phyloP scores from a whole-genome alignment of 1,140 invertebrate genomes.

The Apocrypta bakeri region DNA sequence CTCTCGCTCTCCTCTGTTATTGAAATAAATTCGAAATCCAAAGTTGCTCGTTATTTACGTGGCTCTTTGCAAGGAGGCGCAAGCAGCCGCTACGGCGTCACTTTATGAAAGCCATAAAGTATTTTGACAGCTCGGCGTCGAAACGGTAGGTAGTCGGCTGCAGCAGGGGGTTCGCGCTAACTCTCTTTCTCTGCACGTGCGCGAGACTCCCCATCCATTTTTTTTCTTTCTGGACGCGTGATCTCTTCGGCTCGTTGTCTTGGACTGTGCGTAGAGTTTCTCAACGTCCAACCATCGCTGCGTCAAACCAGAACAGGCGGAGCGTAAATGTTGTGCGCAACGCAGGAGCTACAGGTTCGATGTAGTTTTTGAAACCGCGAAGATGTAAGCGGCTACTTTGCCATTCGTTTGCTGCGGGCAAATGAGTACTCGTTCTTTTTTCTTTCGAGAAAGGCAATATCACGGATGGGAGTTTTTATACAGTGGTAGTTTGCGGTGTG shows the following conservation, averaged over 20 bases:
- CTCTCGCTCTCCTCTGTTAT: no score
- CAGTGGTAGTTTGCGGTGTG: not conserved
- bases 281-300: not conserved
- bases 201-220: not conserved
- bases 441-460: no score
- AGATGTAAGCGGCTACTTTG: not conserved
- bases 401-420: not conserved
- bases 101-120: slow-evolving; percentile 46
- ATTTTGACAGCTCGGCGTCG: slow-evolving; percentile 27
- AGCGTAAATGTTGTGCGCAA: not conserved
- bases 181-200: not conserved
- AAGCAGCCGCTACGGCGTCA: not conserved
- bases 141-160: not conserved
- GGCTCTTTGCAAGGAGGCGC: not conserved
- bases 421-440: not conserved
- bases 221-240: not conserved
- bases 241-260: not conserved
- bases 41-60: slow-evolving; percentile 40
- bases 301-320: no score
- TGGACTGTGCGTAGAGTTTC: not conserved
- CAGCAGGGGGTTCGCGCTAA: not conserved
- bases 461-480: not conserved
- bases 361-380: not conserved
- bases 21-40: slow-evolving; percentile 46
- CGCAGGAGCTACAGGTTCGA: not conserved